Evolutionary conservation across 2,797 vertebrate species (phyloP).

Genomic region (Eulemur rubriventer): DNA sequence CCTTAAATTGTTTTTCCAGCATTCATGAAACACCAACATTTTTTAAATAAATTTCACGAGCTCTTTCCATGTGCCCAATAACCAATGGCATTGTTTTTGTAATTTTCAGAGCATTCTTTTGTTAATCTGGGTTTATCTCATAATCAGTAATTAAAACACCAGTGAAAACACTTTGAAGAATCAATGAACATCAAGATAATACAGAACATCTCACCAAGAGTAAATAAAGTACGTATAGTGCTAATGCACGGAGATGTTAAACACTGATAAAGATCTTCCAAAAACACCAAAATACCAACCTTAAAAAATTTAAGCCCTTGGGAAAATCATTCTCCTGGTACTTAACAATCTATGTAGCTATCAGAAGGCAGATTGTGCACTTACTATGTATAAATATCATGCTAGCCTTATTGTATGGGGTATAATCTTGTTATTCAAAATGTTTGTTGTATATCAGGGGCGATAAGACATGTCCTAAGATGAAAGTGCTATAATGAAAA

Average conservation of each 20-base stretch:
- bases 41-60: slow-evolving; percentile 59
- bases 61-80: slow-evolving; percentile 75
- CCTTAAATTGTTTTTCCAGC: slow-evolving; percentile 59
- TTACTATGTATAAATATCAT: background rate
- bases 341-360: background rate
- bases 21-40: slow-evolving; percentile 78
- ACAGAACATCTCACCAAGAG: slow-evolving; percentile 66
- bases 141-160: slow-evolving; percentile 82
- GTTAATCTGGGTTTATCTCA: slow-evolving; percentile 82
- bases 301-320: background rate
- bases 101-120: slow-evolving; percentile 81
- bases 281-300: background rate
- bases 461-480: background rate
- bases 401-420: background rate
- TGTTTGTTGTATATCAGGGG: background rate
- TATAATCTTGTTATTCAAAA: background rate
- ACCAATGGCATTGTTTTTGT: slow-evolving; percentile 72
- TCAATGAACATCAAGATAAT: slow-evolving; percentile 76
- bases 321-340: background rate
- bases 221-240: slow-evolving; percentile 23
- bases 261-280: background rate
- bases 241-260: background rate
- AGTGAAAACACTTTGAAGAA: slow-evolving; percentile 76
- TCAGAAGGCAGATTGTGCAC: background rate
- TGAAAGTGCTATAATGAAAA: background rate